A percentile compares a stretch with the other conserved stretches of the same genome.
phyloP scores from a whole-genome alignment of 2,113 vertebrate species.

The Hypocryptadius cinnamomeus region DNA sequence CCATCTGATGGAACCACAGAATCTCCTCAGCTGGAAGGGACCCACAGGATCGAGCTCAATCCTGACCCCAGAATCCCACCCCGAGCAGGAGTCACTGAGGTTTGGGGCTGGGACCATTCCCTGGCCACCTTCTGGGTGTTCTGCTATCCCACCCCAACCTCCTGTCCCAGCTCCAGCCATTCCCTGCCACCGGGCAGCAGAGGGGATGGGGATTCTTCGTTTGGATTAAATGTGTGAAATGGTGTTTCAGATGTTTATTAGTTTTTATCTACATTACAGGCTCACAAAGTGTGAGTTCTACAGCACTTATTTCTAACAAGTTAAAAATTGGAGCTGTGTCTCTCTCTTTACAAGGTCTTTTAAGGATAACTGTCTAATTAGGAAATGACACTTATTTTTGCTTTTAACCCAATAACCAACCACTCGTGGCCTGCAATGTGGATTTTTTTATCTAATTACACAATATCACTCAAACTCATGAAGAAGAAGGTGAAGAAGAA shows the following conservation, averaged over 20 bases:
- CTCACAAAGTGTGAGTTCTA: background rate
- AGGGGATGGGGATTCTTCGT: background rate
- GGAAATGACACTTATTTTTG: background rate
- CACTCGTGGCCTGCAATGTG: background rate
- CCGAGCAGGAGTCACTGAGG: fast-evolving
- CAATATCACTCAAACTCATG: background rate
- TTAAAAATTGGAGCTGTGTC: background rate
- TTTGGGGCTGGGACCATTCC: background rate
- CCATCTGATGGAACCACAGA: background rate
- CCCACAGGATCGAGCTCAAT: background rate
- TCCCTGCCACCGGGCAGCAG: background rate
- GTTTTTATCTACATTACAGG: background rate
- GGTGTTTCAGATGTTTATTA: background rate
- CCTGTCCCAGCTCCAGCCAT: background rate
- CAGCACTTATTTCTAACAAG: background rate
- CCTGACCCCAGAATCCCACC: background rate
- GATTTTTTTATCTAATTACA: background rate
- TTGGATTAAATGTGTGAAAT: background rate
- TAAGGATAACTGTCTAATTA: background rate
- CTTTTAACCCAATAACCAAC: background rate
- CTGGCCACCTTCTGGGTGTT: background rate
- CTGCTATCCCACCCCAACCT: fast-evolving
- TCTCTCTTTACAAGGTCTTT: background rate
- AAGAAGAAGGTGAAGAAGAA: background rate
- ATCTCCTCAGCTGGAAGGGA: background rate